Evolutionary conservation across 2,888 invertebrate genomes (phyloP).

Genomic region (Dichetophora obliterata): DNA sequence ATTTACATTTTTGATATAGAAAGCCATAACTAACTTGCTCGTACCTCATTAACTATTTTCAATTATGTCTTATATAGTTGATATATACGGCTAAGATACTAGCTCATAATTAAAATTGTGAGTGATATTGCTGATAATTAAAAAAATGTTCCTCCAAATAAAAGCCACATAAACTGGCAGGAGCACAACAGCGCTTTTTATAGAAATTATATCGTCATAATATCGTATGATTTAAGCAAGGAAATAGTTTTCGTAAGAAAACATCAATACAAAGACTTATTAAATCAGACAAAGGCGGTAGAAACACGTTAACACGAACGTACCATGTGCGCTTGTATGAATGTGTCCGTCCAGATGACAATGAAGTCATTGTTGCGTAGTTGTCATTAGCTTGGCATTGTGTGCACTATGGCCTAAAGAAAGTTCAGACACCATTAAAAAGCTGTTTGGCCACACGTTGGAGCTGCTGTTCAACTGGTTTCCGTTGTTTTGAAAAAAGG

Average conservation of each 20-base stretch:
- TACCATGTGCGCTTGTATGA: background rate
- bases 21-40: background rate
- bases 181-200: background rate
- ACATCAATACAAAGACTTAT: background rate
- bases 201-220: slow-evolving; percentile 22
- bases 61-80: no score
- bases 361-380: slow-evolving; percentile 34
- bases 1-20: no score
- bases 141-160: slow-evolving; percentile 20
- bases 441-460: background rate
- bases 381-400: slow-evolving; percentile 19
- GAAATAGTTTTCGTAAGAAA: background rate
- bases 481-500: background rate
- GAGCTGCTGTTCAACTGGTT: background rate
- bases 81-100: no score
- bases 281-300: background rate
- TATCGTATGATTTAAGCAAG: background rate
- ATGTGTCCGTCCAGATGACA: slow-evolving; percentile 1
- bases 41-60: no score
- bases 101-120: no score
- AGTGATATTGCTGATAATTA: slow-evolving; percentile 5
- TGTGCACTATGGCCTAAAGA: slow-evolving; percentile 5
- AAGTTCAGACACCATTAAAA: slow-evolving; percentile 16
- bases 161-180: background rate
- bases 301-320: background rate